A percentile compares a stretch with the other conserved stretches of the same genome.
Conservation (phyloP, 2,113 vertebrate genomes). For the Syrrhaptes paradoxus region DNA sequence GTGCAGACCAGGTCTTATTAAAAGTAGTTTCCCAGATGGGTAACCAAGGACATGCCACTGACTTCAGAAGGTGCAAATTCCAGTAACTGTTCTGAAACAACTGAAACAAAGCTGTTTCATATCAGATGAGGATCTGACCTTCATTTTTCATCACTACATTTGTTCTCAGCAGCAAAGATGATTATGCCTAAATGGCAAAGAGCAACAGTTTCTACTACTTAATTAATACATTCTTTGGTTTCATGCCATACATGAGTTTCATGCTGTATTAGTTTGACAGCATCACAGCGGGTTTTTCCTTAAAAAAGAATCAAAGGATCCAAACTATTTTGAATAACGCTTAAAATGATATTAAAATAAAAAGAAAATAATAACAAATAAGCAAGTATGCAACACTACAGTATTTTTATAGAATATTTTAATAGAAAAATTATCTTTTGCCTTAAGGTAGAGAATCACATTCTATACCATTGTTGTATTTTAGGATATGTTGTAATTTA, state of each 20-base stretch:
- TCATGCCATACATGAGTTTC: neutral
- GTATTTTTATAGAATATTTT: neutral
- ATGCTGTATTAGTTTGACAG: neutral
- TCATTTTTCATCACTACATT: neutral
- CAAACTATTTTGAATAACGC: neutral
- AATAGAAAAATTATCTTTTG: neutral
- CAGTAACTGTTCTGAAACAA: neutral
- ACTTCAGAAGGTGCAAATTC: neutral
- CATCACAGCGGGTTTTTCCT: neutral
- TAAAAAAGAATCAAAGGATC: neutral
- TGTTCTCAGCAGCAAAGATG: neutral
- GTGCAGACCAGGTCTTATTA: neutral
- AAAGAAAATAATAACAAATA: neutral
- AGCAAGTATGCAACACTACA: neutral
- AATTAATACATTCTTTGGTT: neutral
- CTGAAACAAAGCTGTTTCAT: neutral
- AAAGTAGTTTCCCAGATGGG: neutral
- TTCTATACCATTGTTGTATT: neutral
- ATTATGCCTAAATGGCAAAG: neutral
- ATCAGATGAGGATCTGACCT: neutral
- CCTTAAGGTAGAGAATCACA: neutral
- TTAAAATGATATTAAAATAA: neutral
- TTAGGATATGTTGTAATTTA: neutral
- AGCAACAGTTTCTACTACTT: neutral
- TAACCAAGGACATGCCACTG: neutral